Percentiles rank a stretch among this genome's conserved stretches.
These are phyloP conservation scores for Bos javanicus DNA, from an alignment of 2,113 vertebrate genomes.

Conservation along the genomic window DNA sequence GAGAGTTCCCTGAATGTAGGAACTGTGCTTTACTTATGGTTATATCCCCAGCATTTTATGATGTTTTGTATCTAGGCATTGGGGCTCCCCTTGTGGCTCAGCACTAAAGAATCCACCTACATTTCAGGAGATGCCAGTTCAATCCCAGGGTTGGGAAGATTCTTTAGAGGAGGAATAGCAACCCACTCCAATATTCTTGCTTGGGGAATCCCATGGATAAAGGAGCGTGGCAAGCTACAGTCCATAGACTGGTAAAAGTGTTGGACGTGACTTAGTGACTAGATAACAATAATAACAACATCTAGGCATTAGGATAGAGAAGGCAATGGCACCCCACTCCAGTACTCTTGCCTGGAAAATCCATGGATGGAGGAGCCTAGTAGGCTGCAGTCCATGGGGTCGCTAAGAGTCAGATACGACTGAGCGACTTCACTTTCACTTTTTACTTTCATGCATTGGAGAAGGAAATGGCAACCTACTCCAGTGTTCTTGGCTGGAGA, in stretches of 20 bases:
- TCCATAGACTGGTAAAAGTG: neutral
- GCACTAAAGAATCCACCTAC: neutral
- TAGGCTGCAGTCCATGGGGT: too few species aligned
- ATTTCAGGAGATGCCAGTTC: fast-evolving
- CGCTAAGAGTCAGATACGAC: fast-evolving
- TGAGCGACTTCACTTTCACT: too few species aligned
- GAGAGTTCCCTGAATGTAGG: neutral
- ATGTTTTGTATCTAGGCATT: neutral
- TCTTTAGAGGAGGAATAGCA: neutral
- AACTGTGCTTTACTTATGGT: neutral
- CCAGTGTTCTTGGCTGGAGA: too few species aligned
- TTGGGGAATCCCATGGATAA: neutral
- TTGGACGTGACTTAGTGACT: neutral
- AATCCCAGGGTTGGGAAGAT: neutral
- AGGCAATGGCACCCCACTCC: too few species aligned
- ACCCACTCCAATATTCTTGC: neutral
- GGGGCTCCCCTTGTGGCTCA: neutral
- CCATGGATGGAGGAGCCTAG: too few species aligned
- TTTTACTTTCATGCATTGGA: too few species aligned
- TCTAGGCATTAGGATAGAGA: neutral
- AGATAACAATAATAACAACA: neutral
- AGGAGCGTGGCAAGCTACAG: neutral
- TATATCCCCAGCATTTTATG: neutral
- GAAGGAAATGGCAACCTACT: too few species aligned
- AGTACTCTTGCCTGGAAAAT: too few species aligned